Evolutionary conservation across 2,113 vertebrate genomes (phyloP), one percentile per base, ranked within the genome.

Genomic region (Nibea albiflora): DNA sequence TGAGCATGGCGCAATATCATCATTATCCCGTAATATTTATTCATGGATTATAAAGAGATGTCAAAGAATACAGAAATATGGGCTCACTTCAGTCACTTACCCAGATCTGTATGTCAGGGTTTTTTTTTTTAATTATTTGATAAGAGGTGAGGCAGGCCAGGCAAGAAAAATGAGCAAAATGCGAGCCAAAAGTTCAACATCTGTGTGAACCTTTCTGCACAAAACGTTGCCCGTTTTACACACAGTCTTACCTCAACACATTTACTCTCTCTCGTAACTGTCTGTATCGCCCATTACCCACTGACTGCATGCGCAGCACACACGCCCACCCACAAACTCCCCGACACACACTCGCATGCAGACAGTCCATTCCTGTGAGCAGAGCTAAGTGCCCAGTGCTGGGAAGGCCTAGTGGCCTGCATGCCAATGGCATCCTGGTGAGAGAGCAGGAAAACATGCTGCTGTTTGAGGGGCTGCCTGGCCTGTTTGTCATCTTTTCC

Each of bases 401-500:
- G 91, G 90, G 88, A 93, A 93, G 88, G 81, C 85, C 88, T 75
- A 66, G 61, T 81, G 70, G 89, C 73, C 66, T 77, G 63, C 74
- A 81, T 86, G 89, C 86, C 89, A 91, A 73, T 69, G 87, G 90
- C 86, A 52, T 92, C 90, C 89, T 89, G 89, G 78, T 84, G 91
- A 88, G 90, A 85, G 85, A 91, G 84, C 91, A 90, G 93, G 91
- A 94, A 93, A 93, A 80, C 90, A 81, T 60, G 26, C 89, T 88
- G 89, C 93, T 86, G 85, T 89, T 92, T 92, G 72, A 86, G 80
- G 84, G 78, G 80, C 77, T 81, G 80, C 90, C 90, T 64, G 72
- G 86, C 81, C 66, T 87, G 81, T 92, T 93, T 93, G 91, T 94
- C 91, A 93, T 93, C 78, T 91, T 95, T 94, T 94, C 93, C 89